Conservation (phyloP, 2,797 vertebrate species). For the Pseudopleuronectes americanus region DNA sequence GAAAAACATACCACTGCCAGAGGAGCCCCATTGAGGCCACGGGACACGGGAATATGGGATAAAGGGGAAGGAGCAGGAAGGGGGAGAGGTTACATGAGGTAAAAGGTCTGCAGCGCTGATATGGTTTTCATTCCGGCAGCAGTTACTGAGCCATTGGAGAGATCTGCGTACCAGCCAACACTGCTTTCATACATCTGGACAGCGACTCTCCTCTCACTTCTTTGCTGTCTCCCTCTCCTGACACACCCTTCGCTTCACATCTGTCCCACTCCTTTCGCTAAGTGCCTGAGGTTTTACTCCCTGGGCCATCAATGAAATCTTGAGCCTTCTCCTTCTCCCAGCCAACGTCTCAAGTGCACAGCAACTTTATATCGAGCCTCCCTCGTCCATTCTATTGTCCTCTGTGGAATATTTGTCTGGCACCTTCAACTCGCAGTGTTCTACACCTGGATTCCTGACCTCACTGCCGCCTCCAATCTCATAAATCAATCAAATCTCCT, state of each 20-base stretch:
- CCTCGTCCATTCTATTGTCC: slow-evolving; percentile 28
- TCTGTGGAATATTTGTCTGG: slow-evolving; percentile 30
- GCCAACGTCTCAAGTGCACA: slow-evolving; percentile 34
- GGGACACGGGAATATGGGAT: slow-evolving; percentile 10
- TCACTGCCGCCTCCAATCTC: slow-evolving; percentile 38
- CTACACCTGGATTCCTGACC: slow-evolving; percentile 64
- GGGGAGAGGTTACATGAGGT: slow-evolving; percentile 55
- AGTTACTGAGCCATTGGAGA: slow-evolving; percentile 45
- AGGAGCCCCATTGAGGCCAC: slow-evolving; percentile 24
- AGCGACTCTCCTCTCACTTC: slow-evolving; percentile 32
- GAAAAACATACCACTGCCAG: slow-evolving; percentile 42
- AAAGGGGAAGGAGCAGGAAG: slow-evolving; percentile 16
- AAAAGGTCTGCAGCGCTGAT: slow-evolving; percentile 45
- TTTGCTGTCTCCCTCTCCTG: slow-evolving; percentile 42
- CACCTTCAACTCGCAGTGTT: slow-evolving; percentile 10
- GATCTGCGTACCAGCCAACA: slow-evolving; percentile 27
- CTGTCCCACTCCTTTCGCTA: slow-evolving; percentile 24
- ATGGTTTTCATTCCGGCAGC: slow-evolving; percentile 56
- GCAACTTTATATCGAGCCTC: slow-evolving; percentile 36
- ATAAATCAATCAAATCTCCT: slow-evolving; percentile 69
- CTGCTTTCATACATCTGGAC: slow-evolving; percentile 61
- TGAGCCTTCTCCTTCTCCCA: slow-evolving; percentile 13
- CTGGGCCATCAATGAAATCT: slow-evolving; percentile 42
- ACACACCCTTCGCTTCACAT: slow-evolving; percentile 58
- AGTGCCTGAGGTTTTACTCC: slow-evolving; percentile 42